phyloP scores from a whole-genome alignment of 23 tunicate genomes.

The Styela plicata region DNA sequence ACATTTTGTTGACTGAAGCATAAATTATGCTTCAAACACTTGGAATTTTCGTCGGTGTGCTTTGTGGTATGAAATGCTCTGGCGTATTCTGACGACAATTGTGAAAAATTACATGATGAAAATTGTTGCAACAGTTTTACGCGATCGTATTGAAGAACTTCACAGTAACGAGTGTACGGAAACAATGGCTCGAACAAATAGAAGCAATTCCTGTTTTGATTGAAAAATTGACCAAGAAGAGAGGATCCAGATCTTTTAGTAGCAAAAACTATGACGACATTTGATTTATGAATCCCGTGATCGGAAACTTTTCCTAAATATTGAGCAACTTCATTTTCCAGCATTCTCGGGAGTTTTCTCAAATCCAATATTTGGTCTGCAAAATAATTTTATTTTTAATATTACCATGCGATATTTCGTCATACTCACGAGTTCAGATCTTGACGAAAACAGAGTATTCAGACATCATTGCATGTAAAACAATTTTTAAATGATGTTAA shows the following conservation, averaged over 20 bases:
- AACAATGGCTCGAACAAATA: slow-evolving; percentile 79
- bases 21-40: slow-evolving; percentile 43
- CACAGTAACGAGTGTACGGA: slow-evolving; percentile 66
- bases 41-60: slow-evolving; percentile 45
- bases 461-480: no score
- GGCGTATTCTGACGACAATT: slow-evolving; percentile 21
- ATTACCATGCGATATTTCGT: no score
- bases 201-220: slow-evolving; percentile 42
- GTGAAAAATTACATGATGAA: slow-evolving; percentile 38
- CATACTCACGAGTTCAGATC: no score
- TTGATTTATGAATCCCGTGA: background rate
- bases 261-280: slow-evolving; percentile 37
- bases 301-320: no score
- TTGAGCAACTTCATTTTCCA: no score
- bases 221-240: slow-evolving; percentile 60
- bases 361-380: no score
- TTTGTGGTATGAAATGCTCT: slow-evolving; percentile 32
- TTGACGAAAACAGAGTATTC: no score
- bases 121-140: slow-evolving; percentile 25
- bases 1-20: slow-evolving; percentile 53
- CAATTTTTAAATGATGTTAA: no score
- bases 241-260: slow-evolving; percentile 82
- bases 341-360: no score
- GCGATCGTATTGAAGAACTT: slow-evolving; percentile 33
- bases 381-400: no score